Percentiles rank a stretch among this genome's conserved stretches.
These are phyloP conservation scores for Phalangium opilio DNA, from an alignment of 2,888 invertebrate species.

Conservation along the genomic window DNA sequence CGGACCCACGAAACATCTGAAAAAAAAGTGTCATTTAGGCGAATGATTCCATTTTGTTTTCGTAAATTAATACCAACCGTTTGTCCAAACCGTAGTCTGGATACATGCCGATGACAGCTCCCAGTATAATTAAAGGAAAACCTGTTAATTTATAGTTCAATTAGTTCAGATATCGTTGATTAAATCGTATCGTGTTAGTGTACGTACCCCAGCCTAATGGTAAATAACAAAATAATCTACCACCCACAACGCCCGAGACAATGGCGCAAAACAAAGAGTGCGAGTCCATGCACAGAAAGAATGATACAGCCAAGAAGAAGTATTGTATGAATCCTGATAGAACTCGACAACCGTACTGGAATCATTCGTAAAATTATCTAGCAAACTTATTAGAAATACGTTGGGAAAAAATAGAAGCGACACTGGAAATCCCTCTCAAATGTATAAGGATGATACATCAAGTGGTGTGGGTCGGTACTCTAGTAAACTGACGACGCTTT, in stretches of 20 bases:
- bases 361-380: no score
- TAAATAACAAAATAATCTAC: constrained; percentile 16
- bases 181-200: background rate
- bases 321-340: constrained; percentile 21
- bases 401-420: no score
- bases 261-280: constrained; percentile 20
- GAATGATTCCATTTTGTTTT: background rate
- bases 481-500: no score
- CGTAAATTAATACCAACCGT: constrained; percentile 5
- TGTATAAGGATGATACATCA: no score
- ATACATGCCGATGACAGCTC: constrained; percentile 12
- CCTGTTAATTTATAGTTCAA: no score
- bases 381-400: no score
- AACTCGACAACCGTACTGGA: constrained; percentile 19
- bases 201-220: constrained; percentile 20
- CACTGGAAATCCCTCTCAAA: no score
- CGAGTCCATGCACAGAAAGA: constrained; percentile 18
- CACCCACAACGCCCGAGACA: constrained; percentile 20
- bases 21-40: background rate
- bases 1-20: constrained; percentile 19
- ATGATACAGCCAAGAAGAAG: constrained; percentile 17
- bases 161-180: no score
- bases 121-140: constrained; percentile 11
- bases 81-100: constrained; percentile 15
- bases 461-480: no score